phyloP scores from a whole-genome alignment of 2,797 vertebrate species.

The Orestias chungarensis region DNA sequence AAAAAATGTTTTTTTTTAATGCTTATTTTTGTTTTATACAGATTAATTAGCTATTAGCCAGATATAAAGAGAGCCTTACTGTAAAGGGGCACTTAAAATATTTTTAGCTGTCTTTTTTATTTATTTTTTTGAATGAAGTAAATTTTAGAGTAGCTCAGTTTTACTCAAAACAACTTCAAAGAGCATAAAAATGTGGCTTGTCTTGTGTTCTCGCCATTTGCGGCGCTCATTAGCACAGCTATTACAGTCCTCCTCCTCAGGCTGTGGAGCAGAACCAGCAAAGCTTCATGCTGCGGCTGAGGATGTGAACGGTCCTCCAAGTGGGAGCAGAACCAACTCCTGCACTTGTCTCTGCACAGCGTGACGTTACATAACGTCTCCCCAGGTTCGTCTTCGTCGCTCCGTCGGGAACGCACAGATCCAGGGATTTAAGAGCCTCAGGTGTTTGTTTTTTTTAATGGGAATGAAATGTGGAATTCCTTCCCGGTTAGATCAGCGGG shows the following conservation, averaged over 20 bases:
- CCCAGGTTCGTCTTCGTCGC: constrained; percentile 27
- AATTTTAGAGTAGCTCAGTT: neutral
- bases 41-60: too few species aligned
- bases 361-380: constrained; percentile 47
- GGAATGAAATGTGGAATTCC: constrained; percentile 24
- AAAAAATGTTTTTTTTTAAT: too few species aligned
- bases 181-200: neutral
- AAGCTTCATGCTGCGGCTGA: neutral
- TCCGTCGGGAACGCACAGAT: constrained; percentile 23
- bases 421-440: constrained; percentile 25
- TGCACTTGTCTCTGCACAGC: constrained; percentile 45
- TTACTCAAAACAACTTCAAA: neutral
- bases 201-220: neutral
- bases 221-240: neutral
- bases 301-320: constrained; percentile 50
- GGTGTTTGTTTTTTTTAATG: constrained; percentile 21
- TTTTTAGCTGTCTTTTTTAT: too few species aligned
- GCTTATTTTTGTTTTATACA: too few species aligned
- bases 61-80: too few species aligned
- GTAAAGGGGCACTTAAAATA: too few species aligned
- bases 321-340: constrained; percentile 38
- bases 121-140: neutral
- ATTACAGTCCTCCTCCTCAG: neutral
- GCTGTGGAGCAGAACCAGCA: neutral
- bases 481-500: constrained; percentile 9